Percentiles rank a stretch among this genome's conserved stretches.
Conservation (phyloP, 2,888 invertebrate genomes). For the Anorthoa munda region DNA sequence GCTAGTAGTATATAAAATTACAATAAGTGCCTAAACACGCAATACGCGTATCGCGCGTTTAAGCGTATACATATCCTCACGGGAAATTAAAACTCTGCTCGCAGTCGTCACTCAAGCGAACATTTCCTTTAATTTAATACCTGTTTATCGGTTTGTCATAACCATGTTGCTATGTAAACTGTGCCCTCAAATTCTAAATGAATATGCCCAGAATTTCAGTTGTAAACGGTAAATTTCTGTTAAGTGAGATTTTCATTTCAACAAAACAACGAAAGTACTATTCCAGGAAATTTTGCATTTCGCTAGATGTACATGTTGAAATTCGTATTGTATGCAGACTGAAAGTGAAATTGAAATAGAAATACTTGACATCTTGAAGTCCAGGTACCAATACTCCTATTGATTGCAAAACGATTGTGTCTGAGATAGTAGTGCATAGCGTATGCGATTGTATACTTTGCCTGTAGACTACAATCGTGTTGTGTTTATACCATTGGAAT, state of each 20-base stretch:
- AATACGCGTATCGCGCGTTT: too few species aligned
- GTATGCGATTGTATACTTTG: conserved; percentile 42
- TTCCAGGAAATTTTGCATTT: conserved; percentile 4
- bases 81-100: conserved; percentile 74
- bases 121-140: conserved; percentile 62
- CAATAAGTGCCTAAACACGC: too few species aligned
- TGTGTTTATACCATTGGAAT: conserved; percentile 8
- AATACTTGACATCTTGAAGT: conserved; percentile 49
- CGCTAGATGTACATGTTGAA: conserved; percentile 11
- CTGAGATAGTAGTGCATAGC: conserved; percentile 23
- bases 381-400: conserved; percentile 30
- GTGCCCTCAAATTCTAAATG: conserved; percentile 13
- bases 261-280: background rate
- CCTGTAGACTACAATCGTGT: conserved; percentile 23
- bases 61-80: too few species aligned
- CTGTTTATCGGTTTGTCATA: conserved; percentile 54
- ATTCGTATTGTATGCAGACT: conserved; percentile 23
- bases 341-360: conserved; percentile 39
- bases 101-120: conserved; percentile 59
- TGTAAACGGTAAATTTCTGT: conserved; percentile 4
- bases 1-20: too few species aligned
- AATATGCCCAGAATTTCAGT: conserved; percentile 16
- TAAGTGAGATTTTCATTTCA: background rate
- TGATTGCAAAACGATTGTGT: conserved; percentile 42
- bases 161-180: background rate